These are phyloP conservation scores for Tenthredo notha DNA, from an alignment of 2,888 invertebrate species.

Conservation along the genomic window DNA sequence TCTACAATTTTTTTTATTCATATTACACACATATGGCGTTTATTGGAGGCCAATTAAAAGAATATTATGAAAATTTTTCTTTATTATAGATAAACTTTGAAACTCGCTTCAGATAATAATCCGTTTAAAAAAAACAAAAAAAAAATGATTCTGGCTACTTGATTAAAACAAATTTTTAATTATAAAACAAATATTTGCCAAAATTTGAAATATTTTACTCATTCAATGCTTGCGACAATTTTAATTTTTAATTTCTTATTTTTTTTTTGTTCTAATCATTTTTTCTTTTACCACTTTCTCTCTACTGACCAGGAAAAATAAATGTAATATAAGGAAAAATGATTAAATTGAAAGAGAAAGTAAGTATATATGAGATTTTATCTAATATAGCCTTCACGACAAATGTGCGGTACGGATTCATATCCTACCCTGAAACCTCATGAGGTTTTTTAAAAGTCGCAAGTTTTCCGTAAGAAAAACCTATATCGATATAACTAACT, in stretches of 20 bases:
- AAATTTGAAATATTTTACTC: background rate
- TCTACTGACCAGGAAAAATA: background rate
- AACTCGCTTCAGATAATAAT: background rate
- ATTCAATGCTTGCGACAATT: background rate
- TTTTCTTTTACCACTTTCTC: too few species aligned
- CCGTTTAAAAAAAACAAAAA: background rate
- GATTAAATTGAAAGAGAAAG: background rate
- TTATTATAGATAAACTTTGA: background rate
- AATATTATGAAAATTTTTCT: background rate
- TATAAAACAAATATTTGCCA: background rate
- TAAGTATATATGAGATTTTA: background rate
- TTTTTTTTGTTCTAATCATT: too few species aligned
- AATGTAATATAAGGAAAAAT: background rate
- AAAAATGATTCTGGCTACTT: background rate
- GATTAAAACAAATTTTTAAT: background rate
- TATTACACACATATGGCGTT: conserved; percentile 23
- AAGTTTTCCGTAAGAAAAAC: background rate
- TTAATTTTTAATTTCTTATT: background rate
- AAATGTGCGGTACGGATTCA: background rate
- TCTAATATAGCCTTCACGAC: background rate
- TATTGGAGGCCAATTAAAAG: conserved; percentile 14
- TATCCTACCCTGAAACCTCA: background rate
- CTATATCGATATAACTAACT: background rate
- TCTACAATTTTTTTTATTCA: background rate
- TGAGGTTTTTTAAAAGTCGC: background rate